Base-by-base conservation (phyloP, 35 echinoderm and acorn worm genomes). In the Patiria miniata region DNA sequence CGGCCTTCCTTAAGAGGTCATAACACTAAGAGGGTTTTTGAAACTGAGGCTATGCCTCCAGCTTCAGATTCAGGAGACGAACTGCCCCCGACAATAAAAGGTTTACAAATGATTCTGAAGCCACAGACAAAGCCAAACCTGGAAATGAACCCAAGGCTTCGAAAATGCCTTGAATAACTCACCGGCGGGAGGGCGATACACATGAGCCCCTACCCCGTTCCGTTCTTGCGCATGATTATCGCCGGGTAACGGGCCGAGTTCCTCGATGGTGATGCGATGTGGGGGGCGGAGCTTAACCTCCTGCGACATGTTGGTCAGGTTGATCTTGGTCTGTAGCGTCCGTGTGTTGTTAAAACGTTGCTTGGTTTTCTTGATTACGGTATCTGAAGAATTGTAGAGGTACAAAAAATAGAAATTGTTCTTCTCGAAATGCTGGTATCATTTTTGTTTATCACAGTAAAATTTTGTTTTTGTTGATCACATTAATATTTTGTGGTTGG, bases 221-320 rank as follows among this genome's bases (percentile, higher is more conserved):
- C 36, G 79, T 38, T 86, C 90, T 26, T 85, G 53, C 81, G 78
- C 68, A n/a, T 52, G 9, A 23, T 40, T 60, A 77, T 88, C 77
- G 4, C 84, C 47, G 39, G 65, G 68, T 21, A 81, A 44, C 17
- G 83, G 40, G 21, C 83, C 87, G 17, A 99, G 30, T 33, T 99
- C 96, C 61, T 86, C 83, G 6, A 99, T 32, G 17, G 65, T 85
- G 37, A 99, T 83, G 42, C 90, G 81, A 39, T 95, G 86, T 18
- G 96, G 96, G 0, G 96, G 96, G 5, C 96, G 89, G 14, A 99
- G 69, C 59, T 99, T 99, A 39, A 99, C 92, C 76, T 99, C 96
- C 77, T 89, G 85, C 0, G 89, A 88, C 96, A 99, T 99, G 39
- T 95, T 90, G 10, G 89, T 89, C 53, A 92, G 77, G 39, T 94